A percentile compares a stretch with the other conserved stretches of the same genome.
phyloP scores from a whole-genome alignment of 1,140 invertebrate species.

The Rhyzopertha dominica region DNA sequence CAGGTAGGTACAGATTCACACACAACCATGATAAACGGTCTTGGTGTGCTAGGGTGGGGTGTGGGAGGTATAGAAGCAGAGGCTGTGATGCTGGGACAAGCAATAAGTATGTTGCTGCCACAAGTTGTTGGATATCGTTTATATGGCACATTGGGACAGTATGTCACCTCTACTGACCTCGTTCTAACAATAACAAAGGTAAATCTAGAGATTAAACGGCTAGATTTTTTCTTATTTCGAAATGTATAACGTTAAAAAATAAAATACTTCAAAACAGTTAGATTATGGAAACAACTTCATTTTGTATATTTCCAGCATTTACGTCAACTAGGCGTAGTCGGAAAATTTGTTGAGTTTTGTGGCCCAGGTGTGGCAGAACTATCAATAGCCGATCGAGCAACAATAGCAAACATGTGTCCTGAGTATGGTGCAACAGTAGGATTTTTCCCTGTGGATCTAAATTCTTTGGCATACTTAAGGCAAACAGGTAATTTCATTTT shows the following conservation, averaged over 20 bases:
- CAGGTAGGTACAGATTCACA: constrained; percentile 95
- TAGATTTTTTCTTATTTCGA: too few relatives aligned
- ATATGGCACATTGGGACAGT: constrained; percentile 70
- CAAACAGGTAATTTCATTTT: constrained; percentile 75
- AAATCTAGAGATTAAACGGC: too few relatives aligned
- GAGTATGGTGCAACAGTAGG: constrained; percentile 97
- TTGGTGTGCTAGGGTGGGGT: constrained; percentile 75
- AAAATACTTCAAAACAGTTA: too few relatives aligned
- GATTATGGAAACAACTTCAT: too few relatives aligned
- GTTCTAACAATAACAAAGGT: constrained; percentile 97
- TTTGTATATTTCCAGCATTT: constrained; percentile 86
- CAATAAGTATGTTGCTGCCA: constrained; percentile 94
- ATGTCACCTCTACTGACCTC: constrained; percentile 95
- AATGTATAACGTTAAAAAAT: too few relatives aligned
- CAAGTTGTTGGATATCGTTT: constrained; percentile 94
- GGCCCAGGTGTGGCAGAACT: constrained; percentile 85
- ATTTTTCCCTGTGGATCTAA: constrained; percentile 90
- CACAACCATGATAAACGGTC: constrained; percentile 98
- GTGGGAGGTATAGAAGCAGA: constrained; percentile 82
- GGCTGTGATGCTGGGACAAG: constrained; percentile 90
- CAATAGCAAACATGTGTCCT: constrained; percentile 96
- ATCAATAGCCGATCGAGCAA: constrained; percentile 92
- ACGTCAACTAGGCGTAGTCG: constrained; percentile 90
- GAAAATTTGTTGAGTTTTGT: constrained; percentile 98
- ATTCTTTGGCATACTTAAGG: constrained; percentile 76